phyloP scores from a whole-genome alignment of 2,888 invertebrate species.

The Formica aserva region DNA sequence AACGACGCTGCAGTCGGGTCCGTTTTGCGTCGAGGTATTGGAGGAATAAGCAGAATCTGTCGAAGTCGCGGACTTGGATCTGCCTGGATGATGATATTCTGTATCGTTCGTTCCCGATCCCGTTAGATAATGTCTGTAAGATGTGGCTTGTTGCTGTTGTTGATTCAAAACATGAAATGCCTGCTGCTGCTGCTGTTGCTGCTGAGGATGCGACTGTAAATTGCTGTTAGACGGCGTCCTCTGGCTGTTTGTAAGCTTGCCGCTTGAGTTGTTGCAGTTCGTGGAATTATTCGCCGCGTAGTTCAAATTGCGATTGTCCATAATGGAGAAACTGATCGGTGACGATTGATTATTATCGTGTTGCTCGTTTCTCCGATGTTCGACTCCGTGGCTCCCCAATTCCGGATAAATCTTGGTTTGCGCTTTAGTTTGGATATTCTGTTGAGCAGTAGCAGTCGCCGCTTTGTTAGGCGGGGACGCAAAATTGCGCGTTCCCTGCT shows the following conservation, averaged over 20 bases:
- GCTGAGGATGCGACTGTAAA: slow-evolving; percentile 74
- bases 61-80: slow-evolving; percentile 89
- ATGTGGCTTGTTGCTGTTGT: slow-evolving; percentile 85
- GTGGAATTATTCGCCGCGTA: slow-evolving; percentile 87
- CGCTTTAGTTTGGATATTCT: slow-evolving; percentile 90
- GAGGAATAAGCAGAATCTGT: slow-evolving; percentile 89
- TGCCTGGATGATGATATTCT: slow-evolving; percentile 87
- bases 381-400: slow-evolving; percentile 84
- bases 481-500: slow-evolving; percentile 87
- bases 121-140: slow-evolving; percentile 89
- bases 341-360: slow-evolving; percentile 90
- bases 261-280: slow-evolving; percentile 73
- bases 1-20: slow-evolving; percentile 89
- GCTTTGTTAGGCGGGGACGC: slow-evolving; percentile 86
- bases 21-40: slow-evolving; percentile 88
- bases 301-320: slow-evolving; percentile 90
- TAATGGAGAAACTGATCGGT: slow-evolving; percentile 92
- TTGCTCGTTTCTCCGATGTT: slow-evolving; percentile 85
- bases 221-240: slow-evolving; percentile 77
- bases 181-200: slow-evolving; percentile 85
- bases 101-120: slow-evolving; percentile 88
- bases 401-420: slow-evolving; percentile 93
- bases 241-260: slow-evolving; percentile 76
- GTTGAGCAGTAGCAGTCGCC: slow-evolving; percentile 70
- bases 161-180: slow-evolving; percentile 85